phyloP scores from a whole-genome alignment of 2,888 invertebrate genomes.

The Meandrusa payeni region DNA sequence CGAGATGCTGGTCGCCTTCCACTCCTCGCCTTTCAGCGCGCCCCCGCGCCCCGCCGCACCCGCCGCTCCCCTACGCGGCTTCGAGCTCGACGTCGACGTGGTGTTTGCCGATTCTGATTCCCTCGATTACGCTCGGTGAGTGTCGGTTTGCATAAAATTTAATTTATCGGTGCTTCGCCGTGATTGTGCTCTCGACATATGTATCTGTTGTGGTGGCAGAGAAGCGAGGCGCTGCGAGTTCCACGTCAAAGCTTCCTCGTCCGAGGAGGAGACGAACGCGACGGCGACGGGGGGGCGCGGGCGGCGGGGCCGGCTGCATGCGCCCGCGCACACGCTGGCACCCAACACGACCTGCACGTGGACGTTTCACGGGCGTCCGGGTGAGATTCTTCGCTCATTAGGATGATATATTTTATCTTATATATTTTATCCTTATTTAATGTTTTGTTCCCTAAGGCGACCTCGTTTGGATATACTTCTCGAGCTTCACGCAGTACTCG shows the following conservation, averaged over 20 bases:
- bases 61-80: slow-evolving; percentile 87
- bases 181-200: background rate
- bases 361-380: slow-evolving; percentile 88
- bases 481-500: slow-evolving; percentile 91
- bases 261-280: slow-evolving; percentile 75
- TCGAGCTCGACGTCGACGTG: slow-evolving; percentile 91
- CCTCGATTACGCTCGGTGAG: slow-evolving; percentile 86
- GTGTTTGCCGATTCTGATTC: slow-evolving; percentile 94
- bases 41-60: slow-evolving; percentile 83
- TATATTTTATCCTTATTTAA: background rate
- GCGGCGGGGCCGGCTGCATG: slow-evolving; percentile 86
- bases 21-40: slow-evolving; percentile 91
- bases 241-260: slow-evolving; percentile 87
- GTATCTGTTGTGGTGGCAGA: slow-evolving; percentile 37
- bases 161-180: background rate
- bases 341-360: slow-evolving; percentile 93
- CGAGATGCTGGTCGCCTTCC: slow-evolving; percentile 93
- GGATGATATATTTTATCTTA: background rate
- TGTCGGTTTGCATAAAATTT: background rate
- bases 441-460: slow-evolving; percentile 73
- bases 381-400: slow-evolving; percentile 34
- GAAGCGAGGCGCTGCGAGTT: slow-evolving; percentile 85
- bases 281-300: slow-evolving; percentile 79
- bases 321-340: slow-evolving; percentile 91
- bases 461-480: slow-evolving; percentile 92